A percentile compares a stretch with the other conserved stretches of the same genome.
Conservation (phyloP, 2,113 vertebrate genomes). For the Sebastes schlegelii region DNA sequence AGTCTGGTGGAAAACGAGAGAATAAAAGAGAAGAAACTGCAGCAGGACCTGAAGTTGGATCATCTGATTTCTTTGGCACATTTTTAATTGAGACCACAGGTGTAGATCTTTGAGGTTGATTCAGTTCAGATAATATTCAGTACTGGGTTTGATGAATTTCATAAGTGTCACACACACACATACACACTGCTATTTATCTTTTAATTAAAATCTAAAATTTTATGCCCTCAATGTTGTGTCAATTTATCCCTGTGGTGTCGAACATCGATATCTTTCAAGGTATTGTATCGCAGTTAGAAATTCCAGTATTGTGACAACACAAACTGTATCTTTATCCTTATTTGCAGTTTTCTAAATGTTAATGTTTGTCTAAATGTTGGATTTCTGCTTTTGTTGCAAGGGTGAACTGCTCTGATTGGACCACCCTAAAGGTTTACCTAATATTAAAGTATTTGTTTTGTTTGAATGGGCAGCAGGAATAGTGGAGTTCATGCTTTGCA, state of each 20-base stretch:
- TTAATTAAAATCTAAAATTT: too few relatives aligned
- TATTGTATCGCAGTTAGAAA: too few relatives aligned
- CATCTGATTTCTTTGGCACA: background rate
- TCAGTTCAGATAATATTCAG: background rate
- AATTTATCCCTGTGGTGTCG: too few relatives aligned
- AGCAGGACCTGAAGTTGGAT: background rate
- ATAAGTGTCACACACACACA: background rate
- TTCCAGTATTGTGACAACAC: too few relatives aligned
- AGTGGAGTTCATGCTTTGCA: background rate
- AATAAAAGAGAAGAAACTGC: background rate
- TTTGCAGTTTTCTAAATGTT: background rate
- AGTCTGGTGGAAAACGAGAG: background rate
- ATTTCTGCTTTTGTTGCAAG: background rate
- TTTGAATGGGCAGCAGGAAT: slow-evolving; percentile 1
- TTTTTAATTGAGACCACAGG: background rate
- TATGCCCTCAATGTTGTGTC: too few relatives aligned
- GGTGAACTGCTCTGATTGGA: background rate
- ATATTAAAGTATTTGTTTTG: slow-evolving; percentile 16
- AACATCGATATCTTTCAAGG: too few relatives aligned
- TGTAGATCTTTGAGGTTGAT: background rate
- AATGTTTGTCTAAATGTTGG: background rate
- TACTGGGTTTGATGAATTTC: background rate
- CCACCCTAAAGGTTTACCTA: background rate
- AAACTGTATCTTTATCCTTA: background rate
- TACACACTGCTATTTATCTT: too few relatives aligned